phyloP scores from a whole-genome alignment of 2,888 invertebrate genomes.

The Drosophila antonietae region DNA sequence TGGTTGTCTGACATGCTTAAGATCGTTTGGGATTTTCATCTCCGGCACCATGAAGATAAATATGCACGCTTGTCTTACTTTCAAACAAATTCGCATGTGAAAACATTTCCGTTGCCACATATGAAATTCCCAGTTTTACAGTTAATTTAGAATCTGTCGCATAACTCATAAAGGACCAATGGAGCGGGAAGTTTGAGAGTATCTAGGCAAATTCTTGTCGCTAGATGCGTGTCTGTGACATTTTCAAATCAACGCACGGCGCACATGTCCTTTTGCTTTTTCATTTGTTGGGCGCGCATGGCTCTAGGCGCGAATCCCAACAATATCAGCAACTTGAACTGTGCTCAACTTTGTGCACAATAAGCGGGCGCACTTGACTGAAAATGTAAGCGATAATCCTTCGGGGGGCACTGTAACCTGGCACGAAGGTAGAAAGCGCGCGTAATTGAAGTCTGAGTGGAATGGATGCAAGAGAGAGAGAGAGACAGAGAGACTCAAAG shows the following conservation, averaged over 20 bases:
- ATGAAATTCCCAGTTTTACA: constrained; percentile 1
- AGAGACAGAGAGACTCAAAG: neutral
- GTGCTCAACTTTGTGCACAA: constrained; percentile 63
- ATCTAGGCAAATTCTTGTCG: constrained; percentile 17
- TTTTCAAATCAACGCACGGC: constrained; percentile 67
- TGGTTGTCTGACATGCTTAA: no score
- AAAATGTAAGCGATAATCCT: constrained; percentile 78
- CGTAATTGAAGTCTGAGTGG: constrained; percentile 65
- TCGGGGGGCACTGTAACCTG: constrained; percentile 11
- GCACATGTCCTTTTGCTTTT: constrained; percentile 64
- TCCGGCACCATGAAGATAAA: neutral
- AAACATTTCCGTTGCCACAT: constrained; percentile 12
- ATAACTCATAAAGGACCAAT: constrained; percentile 47
- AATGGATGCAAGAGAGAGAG: neutral
- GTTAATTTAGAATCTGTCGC: constrained; percentile 43
- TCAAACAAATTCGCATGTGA: constrained; percentile 1
- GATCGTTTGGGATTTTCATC: neutral
- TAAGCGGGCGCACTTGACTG: constrained; percentile 72
- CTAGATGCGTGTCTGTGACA: constrained; percentile 56
- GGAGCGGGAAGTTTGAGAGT: neutral
- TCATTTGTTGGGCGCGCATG: constrained; percentile 10
- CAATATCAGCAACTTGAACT: constrained; percentile 51
- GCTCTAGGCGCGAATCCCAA: constrained; percentile 6
- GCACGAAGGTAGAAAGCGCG: constrained; percentile 54
- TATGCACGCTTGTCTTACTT: constrained; percentile 4